Evolutionary conservation across 92 coral and sea anemone genomes (phyloP).

Genomic region (Isaurus tuberculatus): DNA sequence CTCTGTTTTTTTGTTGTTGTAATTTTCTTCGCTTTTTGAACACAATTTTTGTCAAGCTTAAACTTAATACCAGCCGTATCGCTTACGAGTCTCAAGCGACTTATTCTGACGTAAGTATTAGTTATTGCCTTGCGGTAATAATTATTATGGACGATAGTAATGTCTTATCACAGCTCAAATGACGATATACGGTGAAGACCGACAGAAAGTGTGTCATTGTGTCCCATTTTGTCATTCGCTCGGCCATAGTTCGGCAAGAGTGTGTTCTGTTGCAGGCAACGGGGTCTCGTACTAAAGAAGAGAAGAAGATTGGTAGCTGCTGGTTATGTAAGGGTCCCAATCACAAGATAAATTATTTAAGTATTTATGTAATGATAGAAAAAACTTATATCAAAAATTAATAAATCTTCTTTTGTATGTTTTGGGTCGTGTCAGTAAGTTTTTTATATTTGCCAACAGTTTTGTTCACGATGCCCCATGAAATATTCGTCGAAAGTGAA

Average conservation of each 20-base stretch:
- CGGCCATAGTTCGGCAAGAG: slow-evolving; percentile 37
- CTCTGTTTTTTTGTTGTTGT: not conserved
- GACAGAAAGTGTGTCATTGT: slow-evolving; percentile 21
- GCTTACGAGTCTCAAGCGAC: slow-evolving; percentile 40
- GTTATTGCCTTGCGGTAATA: slow-evolving; percentile 11
- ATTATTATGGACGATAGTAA: slow-evolving; percentile 18
- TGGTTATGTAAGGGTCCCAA: slow-evolving; percentile 33
- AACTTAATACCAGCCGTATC: not conserved
- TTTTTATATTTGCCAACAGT: too few species aligned
- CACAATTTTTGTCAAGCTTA: not conserved
- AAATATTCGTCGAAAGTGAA: too few species aligned
- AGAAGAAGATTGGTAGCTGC: not conserved
- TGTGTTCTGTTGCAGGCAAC: slow-evolving; percentile 47
- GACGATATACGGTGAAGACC: slow-evolving; percentile 15
- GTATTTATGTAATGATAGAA: not conserved
- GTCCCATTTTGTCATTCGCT: slow-evolving; percentile 46
- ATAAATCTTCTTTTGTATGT: not conserved
- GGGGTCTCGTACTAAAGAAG: not conserved
- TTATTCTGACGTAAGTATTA: slow-evolving; percentile 53
- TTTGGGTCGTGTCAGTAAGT: too few species aligned
- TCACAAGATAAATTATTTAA: slow-evolving; percentile 31
- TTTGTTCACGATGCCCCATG: too few species aligned
- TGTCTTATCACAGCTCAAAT: slow-evolving; percentile 21
- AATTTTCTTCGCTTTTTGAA: not conserved
- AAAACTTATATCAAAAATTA: not conserved